phyloP scores from a whole-genome alignment of 2,113 vertebrate species.

The Paraplagusia blochii region DNA sequence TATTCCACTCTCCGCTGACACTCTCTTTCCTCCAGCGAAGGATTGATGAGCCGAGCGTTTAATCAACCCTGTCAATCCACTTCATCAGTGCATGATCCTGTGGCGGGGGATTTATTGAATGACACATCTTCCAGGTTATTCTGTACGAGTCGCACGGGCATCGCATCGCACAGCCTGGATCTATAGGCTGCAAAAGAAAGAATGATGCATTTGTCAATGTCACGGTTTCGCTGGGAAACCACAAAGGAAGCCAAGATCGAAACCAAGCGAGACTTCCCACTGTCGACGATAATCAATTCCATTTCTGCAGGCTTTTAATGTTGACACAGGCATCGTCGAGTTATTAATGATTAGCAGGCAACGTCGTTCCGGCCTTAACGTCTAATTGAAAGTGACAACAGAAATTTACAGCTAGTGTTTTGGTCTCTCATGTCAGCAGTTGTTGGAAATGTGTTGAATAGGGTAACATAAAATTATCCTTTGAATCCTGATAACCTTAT shows the following conservation, averaged over 20 bases:
- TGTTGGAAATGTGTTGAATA: not conserved
- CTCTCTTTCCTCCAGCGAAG: not conserved
- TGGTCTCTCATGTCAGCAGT: not conserved
- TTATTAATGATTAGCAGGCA: constrained; percentile 1
- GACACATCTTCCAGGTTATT: constrained; percentile 2
- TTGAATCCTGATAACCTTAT: too few relatives aligned
- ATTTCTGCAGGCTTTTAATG: not conserved
- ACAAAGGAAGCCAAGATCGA: constrained; percentile 21
- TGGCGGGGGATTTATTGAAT: constrained; percentile 14
- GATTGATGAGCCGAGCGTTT: constrained; percentile 4
- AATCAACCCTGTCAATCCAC: constrained; percentile 15
- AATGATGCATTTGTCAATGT: constrained; percentile 38
- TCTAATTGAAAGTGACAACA: not conserved
- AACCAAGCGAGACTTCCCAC: not conserved
- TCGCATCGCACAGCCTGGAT: not conserved
- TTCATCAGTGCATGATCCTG: not conserved
- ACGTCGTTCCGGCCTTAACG: not conserved
- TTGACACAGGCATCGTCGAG: constrained; percentile 6
- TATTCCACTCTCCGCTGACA: not conserved
- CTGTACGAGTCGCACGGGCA: not conserved
- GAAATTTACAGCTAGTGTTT: constrained; percentile 1
- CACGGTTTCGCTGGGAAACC: constrained; percentile 18
- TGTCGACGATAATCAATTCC: constrained; percentile 16
- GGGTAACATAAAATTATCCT: too few relatives aligned
- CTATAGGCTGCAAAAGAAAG: constrained; percentile 15